Conservation (phyloP, 2,113 vertebrate genomes). For the Ginglymostoma cirratum region DNA sequence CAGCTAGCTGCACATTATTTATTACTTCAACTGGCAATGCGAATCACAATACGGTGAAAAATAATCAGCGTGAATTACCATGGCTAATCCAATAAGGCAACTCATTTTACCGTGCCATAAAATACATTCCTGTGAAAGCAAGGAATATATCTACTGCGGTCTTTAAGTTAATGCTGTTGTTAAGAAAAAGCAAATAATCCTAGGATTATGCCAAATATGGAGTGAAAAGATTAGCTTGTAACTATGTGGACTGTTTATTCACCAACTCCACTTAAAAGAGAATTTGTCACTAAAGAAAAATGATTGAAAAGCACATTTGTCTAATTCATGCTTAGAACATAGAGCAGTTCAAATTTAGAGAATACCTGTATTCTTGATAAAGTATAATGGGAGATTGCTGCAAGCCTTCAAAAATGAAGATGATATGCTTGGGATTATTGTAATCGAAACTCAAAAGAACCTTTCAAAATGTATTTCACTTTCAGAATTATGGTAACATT, state of each 20-base stretch:
- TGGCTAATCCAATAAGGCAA: conserved; percentile 66
- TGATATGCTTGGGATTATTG: background rate
- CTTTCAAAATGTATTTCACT: background rate
- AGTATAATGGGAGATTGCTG: background rate
- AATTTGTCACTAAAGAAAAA: background rate
- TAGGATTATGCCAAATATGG: conserved; percentile 40
- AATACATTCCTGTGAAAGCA: conserved; percentile 41
- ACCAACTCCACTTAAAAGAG: conserved; percentile 39
- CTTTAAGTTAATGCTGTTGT: background rate
- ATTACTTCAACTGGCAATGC: conserved; percentile 58
- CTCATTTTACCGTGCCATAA: conserved; percentile 56
- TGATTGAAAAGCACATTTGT: background rate
- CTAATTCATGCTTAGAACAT: conserved; percentile 14
- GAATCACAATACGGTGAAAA: conserved; percentile 54
- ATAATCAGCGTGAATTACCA: conserved; percentile 58
- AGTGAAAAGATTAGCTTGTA: conserved; percentile 43
- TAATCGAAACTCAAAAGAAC: background rate
- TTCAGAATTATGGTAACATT: background rate
- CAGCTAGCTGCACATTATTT: conserved; percentile 71
- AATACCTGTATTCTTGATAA: background rate
- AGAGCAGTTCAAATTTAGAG: background rate
- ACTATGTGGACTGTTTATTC: conserved; percentile 43
- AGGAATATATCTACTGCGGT: conserved; percentile 32
- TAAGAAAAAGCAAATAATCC: conserved; percentile 25
- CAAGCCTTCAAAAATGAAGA: background rate